Evolutionary conservation across 1,140 invertebrate genomes (phyloP).

Genomic region (Diploscapter pachys): DNA sequence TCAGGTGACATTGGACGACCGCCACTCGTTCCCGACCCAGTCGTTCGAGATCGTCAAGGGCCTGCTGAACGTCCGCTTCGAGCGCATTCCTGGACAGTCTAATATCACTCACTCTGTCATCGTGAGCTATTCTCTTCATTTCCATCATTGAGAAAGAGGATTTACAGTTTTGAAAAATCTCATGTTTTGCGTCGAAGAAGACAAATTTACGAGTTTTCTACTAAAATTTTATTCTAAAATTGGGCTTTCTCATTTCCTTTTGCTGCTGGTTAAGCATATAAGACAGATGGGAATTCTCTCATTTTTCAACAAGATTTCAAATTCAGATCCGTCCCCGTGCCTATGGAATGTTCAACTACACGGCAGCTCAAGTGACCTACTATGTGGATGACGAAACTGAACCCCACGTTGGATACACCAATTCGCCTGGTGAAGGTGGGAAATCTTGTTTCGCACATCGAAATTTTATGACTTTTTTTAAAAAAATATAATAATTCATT

Average conservation of each 20-base stretch:
- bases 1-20: conserved; percentile 55
- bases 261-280: no score
- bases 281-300: neutral
- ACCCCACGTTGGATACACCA: conserved; percentile 73
- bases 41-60: conserved; percentile 57
- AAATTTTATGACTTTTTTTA: conserved; percentile 2
- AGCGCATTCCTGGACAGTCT: conserved; percentile 64
- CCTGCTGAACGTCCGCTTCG: conserved; percentile 47
- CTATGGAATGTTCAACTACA: conserved; percentile 94
- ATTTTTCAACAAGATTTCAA: neutral
- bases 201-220: no score
- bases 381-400: conserved; percentile 68
- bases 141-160: no score
- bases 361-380: conserved; percentile 86
- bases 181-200: no score
- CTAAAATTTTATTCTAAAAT: no score
- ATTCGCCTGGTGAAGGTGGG: conserved; percentile 87
- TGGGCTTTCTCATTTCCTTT: no score
- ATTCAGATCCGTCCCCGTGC: conserved; percentile 70
- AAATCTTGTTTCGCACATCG: neutral
- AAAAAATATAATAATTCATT: conserved; percentile 9
- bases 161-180: no score
- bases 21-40: conserved; percentile 57
- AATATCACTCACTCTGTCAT: conserved; percentile 92
- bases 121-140: conserved; percentile 60